Conservation (phyloP, 2,113 vertebrate genomes). For the Candoia aspera region DNA sequence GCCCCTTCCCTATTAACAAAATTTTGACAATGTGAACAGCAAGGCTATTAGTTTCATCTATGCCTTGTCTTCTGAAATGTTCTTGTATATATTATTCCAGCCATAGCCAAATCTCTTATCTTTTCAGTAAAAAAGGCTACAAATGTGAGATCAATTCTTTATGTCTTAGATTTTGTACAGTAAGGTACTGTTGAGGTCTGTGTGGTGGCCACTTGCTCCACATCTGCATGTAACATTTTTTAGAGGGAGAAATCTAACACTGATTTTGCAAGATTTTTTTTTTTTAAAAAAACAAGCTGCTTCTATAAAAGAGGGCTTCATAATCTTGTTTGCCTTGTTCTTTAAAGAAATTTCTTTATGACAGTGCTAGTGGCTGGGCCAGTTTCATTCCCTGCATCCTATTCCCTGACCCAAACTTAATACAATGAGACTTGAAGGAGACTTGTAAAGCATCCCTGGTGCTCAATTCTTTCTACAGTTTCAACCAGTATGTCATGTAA, state of each 20-base stretch:
- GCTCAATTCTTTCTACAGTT: slow-evolving; percentile 47
- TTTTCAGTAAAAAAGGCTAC: slow-evolving; percentile 69
- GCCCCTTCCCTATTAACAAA: slow-evolving; percentile 57
- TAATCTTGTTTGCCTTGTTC: slow-evolving; percentile 63
- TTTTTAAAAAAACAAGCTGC: slow-evolving; percentile 45
- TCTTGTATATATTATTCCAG: slow-evolving; percentile 63
- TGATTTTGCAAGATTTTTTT: slow-evolving; percentile 60
- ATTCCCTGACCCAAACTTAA: slow-evolving; percentile 12
- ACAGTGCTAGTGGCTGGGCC: slow-evolving; percentile 63
- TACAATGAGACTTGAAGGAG: slow-evolving; percentile 48
- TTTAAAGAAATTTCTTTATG: slow-evolving; percentile 52
- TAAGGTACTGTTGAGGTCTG: slow-evolving; percentile 63
- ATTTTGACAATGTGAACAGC: slow-evolving; percentile 49
- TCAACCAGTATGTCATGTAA: slow-evolving; percentile 37
- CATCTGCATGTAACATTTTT: slow-evolving; percentile 66
- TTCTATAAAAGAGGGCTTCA: slow-evolving; percentile 64
- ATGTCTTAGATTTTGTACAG: slow-evolving; percentile 73
- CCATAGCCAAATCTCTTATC: slow-evolving; percentile 64
- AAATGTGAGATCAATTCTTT: slow-evolving; percentile 66
- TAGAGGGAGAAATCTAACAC: slow-evolving; percentile 66
- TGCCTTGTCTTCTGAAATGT: slow-evolving; percentile 67
- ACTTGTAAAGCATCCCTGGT: slow-evolving; percentile 41
- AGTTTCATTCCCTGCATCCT: slow-evolving; percentile 34
- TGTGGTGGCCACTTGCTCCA: slow-evolving; percentile 50
- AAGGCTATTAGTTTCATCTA: slow-evolving; percentile 54